A percentile compares a stretch with the other conserved stretches of the same genome.
Evolutionary conservation across 2,113 vertebrate species (phyloP).

Genomic region (Athene cunicularia): DNA sequence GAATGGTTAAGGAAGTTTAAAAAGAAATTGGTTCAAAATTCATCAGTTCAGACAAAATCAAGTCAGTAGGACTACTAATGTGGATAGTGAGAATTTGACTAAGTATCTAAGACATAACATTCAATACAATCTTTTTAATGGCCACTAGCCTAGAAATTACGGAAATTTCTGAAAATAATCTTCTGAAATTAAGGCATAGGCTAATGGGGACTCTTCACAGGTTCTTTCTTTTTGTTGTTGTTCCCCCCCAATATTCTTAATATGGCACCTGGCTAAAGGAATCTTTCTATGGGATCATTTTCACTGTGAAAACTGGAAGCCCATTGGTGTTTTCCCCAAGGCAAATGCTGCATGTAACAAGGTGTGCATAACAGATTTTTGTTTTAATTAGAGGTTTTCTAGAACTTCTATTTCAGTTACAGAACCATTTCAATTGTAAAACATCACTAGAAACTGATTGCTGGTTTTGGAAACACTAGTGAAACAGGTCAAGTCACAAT

Average conservation of each 20-base stretch:
- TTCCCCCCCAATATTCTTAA: neutral
- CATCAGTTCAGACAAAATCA: neutral
- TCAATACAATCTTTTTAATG: neutral
- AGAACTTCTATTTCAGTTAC: neutral
- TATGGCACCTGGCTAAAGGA: constrained; percentile 13
- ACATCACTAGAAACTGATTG: neutral
- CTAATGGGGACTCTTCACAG: neutral
- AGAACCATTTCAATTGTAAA: constrained; percentile 10
- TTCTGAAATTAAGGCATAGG: constrained; percentile 22
- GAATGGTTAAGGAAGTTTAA: constrained; percentile 13
- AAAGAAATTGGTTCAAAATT: neutral
- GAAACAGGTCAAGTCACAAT: neutral
- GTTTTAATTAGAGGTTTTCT: constrained; percentile 52
- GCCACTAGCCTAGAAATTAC: neutral
- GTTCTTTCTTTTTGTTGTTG: neutral
- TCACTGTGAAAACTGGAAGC: neutral
- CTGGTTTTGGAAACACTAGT: neutral
- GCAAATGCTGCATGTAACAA: constrained; percentile 33
- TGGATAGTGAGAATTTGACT: neutral
- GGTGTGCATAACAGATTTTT: neutral
- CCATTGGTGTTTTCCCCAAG: neutral
- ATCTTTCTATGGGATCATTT: constrained; percentile 31
- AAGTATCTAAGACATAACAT: neutral
- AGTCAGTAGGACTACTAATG: neutral
- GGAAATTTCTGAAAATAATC: constrained; percentile 20